Evolutionary conservation across 1,140 invertebrate genomes (phyloP), one percentile per base, ranked within the genome.

Genomic region (Heliconius hewitsoni): DNA sequence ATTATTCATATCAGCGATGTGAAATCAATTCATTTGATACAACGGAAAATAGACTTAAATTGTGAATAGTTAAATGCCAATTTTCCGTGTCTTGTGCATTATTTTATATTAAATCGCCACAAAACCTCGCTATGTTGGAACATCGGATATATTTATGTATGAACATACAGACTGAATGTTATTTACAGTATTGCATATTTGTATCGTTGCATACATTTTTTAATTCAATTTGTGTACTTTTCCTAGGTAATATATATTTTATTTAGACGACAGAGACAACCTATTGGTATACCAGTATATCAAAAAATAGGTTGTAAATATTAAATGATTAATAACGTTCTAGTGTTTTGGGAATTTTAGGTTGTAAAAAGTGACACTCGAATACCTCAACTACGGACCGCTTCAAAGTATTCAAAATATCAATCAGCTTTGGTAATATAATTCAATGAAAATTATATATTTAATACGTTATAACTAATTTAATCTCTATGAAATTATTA

Each of bases 1-100:
- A 79, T 82, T 77, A 82, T 82, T 82, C 81, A 82, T 76, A 79
- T 79, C 74, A 73, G 73, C 71, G 73, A 79, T 77, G 55, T 74
- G 57, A 77, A 79, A 82, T 76, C 77, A 77, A 82, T 79, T 82
- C 71, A 46, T 57, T 66, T 66, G 76, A 60, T 74, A 18, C 71
- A 78, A 23, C 42, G 73, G 55, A 74, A 82, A 82, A 52, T 80
- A 50, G 66, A 78, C 81, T 82, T 74, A 75, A 78, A 42, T 5
- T n/a, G 60, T 52, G 16, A 39, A 18, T 23, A 42, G 0, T 72
- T 72, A 80, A 80, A 82, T 76, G 66, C 70, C 76, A 82, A 71
- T 82, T 39, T 82, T 27, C 50, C 76, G 72, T 55, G 77, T 71
- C 30, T n/a, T 46, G 8, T 60, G n/a, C n/a, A 16, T 18, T 9